phyloP scores from a whole-genome alignment of 1,140 invertebrate species.

The Bombyx mandarina region DNA sequence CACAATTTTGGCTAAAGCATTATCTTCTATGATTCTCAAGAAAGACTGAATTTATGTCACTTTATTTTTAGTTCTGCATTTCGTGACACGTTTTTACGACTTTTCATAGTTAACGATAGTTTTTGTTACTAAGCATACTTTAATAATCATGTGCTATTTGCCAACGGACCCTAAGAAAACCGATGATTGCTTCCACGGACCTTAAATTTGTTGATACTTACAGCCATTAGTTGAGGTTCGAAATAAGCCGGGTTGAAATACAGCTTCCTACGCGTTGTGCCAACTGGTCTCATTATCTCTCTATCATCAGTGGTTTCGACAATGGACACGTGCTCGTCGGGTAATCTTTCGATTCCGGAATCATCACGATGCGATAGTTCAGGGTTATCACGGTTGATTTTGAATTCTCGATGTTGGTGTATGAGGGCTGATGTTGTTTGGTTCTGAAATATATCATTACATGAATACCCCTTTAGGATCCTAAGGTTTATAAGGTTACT shows the following conservation, averaged over 20 bases:
- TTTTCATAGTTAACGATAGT: no score
- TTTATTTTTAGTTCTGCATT: no score
- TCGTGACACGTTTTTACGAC: no score
- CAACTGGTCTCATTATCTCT: conserved; percentile 75
- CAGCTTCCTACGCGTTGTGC: conserved; percentile 80
- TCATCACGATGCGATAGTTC: conserved; percentile 62
- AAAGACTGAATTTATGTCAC: no score
- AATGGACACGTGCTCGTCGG: conserved; percentile 86
- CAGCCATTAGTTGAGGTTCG: conserved; percentile 85
- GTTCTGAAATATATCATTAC: conserved; percentile 47
- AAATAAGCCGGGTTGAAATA: conserved; percentile 93
- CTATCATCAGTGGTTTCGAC: conserved; percentile 83
- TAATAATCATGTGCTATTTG: no score
- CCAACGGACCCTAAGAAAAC: no score
- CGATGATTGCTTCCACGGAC: no score
- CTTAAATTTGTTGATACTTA: conserved; percentile 48
- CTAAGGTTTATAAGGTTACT: no score
- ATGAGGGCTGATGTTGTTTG: conserved; percentile 79
- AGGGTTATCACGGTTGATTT: conserved; percentile 35
- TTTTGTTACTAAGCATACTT: no score
- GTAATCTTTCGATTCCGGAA: conserved; percentile 78
- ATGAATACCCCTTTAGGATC: no score
- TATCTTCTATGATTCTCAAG: no score
- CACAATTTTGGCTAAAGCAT: no score
- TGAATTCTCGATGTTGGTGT: conserved; percentile 71